Percentiles rank a stretch among this genome's conserved stretches.
Conservation (phyloP, 2,888 invertebrate species). For the Leuctra nigra region DNA sequence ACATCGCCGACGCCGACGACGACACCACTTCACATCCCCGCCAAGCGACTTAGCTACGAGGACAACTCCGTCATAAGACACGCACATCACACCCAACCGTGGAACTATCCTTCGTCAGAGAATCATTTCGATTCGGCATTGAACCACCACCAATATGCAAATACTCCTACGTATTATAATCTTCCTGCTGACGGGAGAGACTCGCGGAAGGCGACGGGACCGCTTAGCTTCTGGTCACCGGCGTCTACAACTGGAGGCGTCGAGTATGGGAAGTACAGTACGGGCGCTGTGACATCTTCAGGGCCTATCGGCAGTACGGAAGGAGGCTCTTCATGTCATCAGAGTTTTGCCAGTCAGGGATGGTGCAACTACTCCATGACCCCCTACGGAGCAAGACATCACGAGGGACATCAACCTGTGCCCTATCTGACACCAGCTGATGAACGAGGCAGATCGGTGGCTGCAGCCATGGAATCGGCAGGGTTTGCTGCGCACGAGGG, state of each 20-base stretch:
- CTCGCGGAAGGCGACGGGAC: constrained; percentile 44
- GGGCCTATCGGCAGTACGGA: constrained; percentile 8
- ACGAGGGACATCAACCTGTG: constrained; percentile 50
- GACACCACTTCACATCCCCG: constrained; percentile 75
- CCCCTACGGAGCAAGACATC: constrained; percentile 52
- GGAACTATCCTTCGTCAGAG: constrained; percentile 61
- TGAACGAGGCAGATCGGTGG: constrained; percentile 57
- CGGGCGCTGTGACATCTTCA: constrained; percentile 11
- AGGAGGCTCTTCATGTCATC: constrained; percentile 49
- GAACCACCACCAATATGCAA: constrained; percentile 62
- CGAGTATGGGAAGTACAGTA: constrained; percentile 22
- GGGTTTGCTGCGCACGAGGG: constrained; percentile 69
- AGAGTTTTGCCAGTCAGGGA: constrained; percentile 60
- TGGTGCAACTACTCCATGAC: constrained; percentile 68
- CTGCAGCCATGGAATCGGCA: constrained; percentile 50
- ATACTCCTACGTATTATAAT: constrained; percentile 68
- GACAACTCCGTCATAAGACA: constrained; percentile 67
- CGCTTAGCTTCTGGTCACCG: constrained; percentile 64
- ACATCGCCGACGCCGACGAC: constrained; percentile 58
- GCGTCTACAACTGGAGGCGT: constrained; percentile 41
- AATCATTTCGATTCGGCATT: constrained; percentile 45
- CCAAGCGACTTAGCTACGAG: constrained; percentile 64
- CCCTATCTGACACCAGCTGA: constrained; percentile 63
- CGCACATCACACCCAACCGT: constrained; percentile 56
- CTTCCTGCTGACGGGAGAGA: constrained; percentile 60